Evolutionary conservation across 2,113 vertebrate species (phyloP).

Genomic region (Pelobates fuscus): DNA sequence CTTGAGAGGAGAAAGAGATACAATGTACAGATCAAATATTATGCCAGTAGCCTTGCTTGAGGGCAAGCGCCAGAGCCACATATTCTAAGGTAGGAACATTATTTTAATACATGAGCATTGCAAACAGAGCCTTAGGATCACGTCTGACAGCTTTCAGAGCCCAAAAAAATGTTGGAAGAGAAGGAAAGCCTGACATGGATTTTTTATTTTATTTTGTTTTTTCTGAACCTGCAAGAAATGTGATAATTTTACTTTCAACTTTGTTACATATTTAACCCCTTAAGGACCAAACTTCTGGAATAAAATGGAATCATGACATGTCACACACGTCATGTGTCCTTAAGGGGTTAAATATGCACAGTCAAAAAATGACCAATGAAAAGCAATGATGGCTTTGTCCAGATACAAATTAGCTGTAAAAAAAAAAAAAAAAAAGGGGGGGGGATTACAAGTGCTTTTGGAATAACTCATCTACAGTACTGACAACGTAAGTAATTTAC

Average conservation of each 20-base stretch:
- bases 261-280: neutral
- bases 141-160: constrained; percentile 19
- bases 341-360: neutral
- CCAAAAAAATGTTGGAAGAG: constrained; percentile 28
- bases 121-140: constrained; percentile 24
- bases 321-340: too few species aligned
- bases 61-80: constrained; percentile 43
- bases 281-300: too few species aligned
- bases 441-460: constrained; percentile 10
- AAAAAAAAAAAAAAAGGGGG: too few species aligned
- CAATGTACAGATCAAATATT: constrained; percentile 41
- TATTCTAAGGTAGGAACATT: constrained; percentile 34
- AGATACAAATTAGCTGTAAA: constrained; percentile 10
- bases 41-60: constrained; percentile 35
- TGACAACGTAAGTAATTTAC: constrained; percentile 45
- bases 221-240: neutral
- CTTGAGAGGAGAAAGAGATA: constrained; percentile 40
- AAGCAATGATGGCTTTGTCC: neutral
- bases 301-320: too few species aligned
- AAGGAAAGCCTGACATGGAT: constrained; percentile 19
- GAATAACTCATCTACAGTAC: constrained; percentile 22
- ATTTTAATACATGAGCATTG: constrained; percentile 23
- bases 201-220: neutral
- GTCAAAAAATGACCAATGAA: neutral
- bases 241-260: neutral